phyloP scores from a whole-genome alignment of 2,113 vertebrate genomes.

The Hypanus sabinus region DNA sequence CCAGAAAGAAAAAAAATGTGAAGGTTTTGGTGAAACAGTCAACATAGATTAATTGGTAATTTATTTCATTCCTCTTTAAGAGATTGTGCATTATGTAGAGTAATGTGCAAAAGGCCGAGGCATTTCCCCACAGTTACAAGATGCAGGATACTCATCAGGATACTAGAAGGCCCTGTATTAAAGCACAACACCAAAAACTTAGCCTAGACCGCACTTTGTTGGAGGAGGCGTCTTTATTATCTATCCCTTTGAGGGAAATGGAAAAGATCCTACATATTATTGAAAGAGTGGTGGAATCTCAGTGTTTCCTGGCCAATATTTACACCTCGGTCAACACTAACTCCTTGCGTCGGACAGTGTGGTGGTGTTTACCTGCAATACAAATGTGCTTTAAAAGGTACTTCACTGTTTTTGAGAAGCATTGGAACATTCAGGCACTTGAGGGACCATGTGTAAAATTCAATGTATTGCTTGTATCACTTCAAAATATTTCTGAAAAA shows the following conservation, averaged over 20 bases:
- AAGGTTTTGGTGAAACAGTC: background rate
- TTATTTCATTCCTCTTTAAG: slow-evolving; percentile 7
- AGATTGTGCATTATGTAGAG: background rate
- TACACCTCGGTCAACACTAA: background rate
- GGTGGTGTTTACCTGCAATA: background rate
- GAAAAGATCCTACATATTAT: background rate
- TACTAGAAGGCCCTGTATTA: background rate
- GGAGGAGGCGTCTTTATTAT: background rate
- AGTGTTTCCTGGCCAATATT: background rate
- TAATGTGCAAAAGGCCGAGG: too few species aligned
- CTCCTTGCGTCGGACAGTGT: background rate
- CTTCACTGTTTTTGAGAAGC: background rate
- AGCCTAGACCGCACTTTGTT: background rate
- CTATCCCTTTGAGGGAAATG: background rate
- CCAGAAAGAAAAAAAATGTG: background rate
- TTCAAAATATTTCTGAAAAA: background rate
- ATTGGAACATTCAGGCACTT: background rate
- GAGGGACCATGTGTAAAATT: background rate
- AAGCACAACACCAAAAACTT: background rate
- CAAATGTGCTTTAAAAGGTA: background rate
- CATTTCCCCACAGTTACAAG: background rate
- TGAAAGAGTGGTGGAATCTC: background rate
- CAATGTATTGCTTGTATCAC: background rate
- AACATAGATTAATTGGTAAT: slow-evolving; percentile 5
- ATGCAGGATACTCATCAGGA: background rate